Percentiles rank a stretch among this genome's conserved stretches.
Evolutionary conservation across 2,888 invertebrate species (phyloP).

Genomic region (Phragmatobia fuliginosa): DNA sequence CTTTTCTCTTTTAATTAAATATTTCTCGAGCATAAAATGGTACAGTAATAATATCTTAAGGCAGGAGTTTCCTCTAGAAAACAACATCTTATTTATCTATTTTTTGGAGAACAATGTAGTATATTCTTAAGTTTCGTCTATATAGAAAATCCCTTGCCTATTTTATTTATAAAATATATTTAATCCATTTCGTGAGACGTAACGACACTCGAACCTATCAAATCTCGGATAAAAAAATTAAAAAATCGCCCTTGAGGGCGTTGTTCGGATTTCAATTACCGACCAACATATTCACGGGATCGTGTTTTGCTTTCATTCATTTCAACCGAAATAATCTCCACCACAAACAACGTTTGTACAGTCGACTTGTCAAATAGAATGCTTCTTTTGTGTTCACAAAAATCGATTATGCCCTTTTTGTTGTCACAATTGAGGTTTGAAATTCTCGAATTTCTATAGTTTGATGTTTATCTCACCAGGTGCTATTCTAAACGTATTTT

Average conservation of each 20-base stretch:
- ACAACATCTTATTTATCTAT: not conserved
- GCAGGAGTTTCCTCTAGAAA: not conserved
- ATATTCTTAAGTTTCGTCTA: not conserved
- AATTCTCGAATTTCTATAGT: conserved; percentile 84
- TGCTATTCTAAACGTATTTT: conserved; percentile 81
- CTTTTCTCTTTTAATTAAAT: not conserved
- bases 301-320: conserved; percentile 86
- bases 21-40: not conserved
- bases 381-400: conserved; percentile 78
- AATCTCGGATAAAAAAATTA: conserved; percentile 59
- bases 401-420: conserved; percentile 87
- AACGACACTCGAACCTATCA: conserved; percentile 62
- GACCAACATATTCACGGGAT: conserved; percentile 77
- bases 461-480: conserved; percentile 85
- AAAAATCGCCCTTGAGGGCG: conserved; percentile 71
- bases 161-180: conserved; percentile 24
- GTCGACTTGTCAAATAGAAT: conserved; percentile 86
- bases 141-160: not conserved
- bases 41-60: not conserved
- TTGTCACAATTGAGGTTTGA: conserved; percentile 86
- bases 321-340: conserved; percentile 86
- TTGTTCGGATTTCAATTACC: conserved; percentile 83
- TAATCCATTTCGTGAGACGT: conserved; percentile 47
- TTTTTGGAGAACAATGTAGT: not conserved
- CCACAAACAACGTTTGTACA: conserved; percentile 84